Conservation (phyloP, 1,140 invertebrate species). For the Macrocentrus cingulum region DNA sequence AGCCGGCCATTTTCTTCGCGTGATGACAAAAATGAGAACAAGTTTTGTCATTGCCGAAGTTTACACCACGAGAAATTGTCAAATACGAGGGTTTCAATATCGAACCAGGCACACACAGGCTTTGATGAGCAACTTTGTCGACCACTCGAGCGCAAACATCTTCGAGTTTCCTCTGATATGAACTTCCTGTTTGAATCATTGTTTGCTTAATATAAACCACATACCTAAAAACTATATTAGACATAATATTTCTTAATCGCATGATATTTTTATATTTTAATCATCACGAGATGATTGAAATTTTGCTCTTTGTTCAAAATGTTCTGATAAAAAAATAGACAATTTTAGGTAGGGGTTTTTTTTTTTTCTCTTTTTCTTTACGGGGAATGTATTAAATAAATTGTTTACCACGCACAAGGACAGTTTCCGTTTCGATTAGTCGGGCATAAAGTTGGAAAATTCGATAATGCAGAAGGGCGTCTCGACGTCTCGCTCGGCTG, state of each 20-base stretch:
- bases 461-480: conserved; percentile 29
- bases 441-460: conserved; percentile 27
- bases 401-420: conserved; percentile 27
- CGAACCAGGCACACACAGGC: neutral
- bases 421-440: conserved; percentile 29
- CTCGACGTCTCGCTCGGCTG: conserved; percentile 29
- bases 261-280: no score
- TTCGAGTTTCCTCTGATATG: neutral
- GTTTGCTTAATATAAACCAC: no score
- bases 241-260: no score
- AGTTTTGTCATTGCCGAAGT: neutral
- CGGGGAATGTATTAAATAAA: conserved; percentile 28
- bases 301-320: no score
- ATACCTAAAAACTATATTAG: no score
- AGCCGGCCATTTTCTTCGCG: neutral
- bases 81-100: conserved; percentile 30
- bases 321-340: neutral
- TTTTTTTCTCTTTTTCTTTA: no score
- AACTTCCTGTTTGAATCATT: neutral
- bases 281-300: no score
- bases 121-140: neutral
- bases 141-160: conserved; percentile 3
- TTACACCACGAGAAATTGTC: conserved; percentile 29
- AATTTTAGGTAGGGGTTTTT: no score
- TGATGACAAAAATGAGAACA: neutral